phyloP scores from a whole-genome alignment of 2,113 vertebrate genomes.

The Cepphus grylle region DNA sequence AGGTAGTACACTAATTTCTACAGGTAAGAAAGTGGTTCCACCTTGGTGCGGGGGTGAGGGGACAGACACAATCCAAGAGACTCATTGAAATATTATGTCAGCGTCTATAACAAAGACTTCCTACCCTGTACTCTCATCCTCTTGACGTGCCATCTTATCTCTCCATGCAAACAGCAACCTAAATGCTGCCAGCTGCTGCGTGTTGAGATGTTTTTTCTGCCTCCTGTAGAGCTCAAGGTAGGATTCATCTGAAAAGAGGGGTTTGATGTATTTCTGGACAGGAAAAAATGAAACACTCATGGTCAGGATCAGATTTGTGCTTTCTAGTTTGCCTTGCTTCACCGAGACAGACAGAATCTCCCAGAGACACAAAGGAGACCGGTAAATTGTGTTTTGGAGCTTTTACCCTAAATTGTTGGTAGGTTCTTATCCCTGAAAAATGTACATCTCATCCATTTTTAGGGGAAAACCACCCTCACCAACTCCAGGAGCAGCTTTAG shows the following conservation, averaged over 20 bases:
- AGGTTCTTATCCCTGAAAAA: not conserved
- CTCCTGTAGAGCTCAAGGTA: constrained; percentile 90
- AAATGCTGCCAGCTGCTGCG: constrained; percentile 91
- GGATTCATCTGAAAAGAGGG: constrained; percentile 91
- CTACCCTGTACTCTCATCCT: constrained; percentile 96
- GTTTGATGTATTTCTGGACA: constrained; percentile 90
- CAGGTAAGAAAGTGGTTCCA: not conserved
- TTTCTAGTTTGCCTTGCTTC: not conserved
- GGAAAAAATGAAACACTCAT: not conserved
- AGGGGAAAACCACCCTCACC: not conserved
- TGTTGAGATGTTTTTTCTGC: constrained; percentile 91
- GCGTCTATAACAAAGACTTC: not conserved
- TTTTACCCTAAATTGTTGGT: not conserved
- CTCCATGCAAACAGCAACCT: constrained; percentile 91
- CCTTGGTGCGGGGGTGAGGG: not conserved
- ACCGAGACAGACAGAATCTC: not conserved
- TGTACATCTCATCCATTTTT: not conserved
- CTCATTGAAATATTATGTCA: not conserved
- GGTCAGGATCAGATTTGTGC: not conserved
- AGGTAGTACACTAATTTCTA: not conserved
- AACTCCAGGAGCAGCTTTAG: not conserved
- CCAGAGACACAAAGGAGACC: fast-evolving
- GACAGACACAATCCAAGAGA: not conserved
- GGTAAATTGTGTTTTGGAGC: not conserved
- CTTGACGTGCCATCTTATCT: constrained; percentile 87